Conservation (phyloP, 2,888 invertebrate species). For the Netelia virgata region DNA sequence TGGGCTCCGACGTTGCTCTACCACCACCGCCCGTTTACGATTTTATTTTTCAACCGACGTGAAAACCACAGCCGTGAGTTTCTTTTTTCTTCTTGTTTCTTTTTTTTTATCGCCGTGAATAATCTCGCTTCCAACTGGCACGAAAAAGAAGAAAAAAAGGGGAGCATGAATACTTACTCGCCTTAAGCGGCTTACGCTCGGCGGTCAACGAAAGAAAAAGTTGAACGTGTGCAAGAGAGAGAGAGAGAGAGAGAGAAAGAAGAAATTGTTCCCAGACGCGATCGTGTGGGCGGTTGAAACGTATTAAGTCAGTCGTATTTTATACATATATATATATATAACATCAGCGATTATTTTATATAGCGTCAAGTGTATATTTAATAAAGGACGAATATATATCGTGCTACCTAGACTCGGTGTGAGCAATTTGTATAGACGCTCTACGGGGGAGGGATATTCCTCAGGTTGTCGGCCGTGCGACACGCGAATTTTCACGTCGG, state of each 20-base stretch:
- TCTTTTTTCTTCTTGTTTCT: constrained; percentile 14
- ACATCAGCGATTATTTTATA: constrained; percentile 40
- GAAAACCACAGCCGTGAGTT: constrained; percentile 20
- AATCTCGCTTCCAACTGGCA: constrained; percentile 35
- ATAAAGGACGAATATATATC: constrained; percentile 44
- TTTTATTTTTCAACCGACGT: constrained; percentile 58
- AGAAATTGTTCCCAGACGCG: constrained; percentile 34
- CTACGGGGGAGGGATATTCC: constrained; percentile 29
- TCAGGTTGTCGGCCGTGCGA: constrained; percentile 58
- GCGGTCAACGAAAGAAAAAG: constrained; percentile 33
- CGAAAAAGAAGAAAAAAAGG: constrained; percentile 29
- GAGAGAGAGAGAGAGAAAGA: constrained; percentile 13
- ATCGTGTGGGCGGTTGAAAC: constrained; percentile 43
- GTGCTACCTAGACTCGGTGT: constrained; percentile 21
- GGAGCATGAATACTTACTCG: constrained; percentile 4
- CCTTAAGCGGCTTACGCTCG: neutral
- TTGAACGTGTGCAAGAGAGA: neutral
- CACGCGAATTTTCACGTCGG: constrained; percentile 50
- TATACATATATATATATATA: neutral
- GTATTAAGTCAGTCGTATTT: constrained; percentile 30
- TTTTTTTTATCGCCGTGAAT: constrained; percentile 37
- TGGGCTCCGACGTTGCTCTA: neutral
- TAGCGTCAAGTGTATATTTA: constrained; percentile 39
- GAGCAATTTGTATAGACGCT: constrained; percentile 28
- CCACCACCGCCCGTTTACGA: constrained; percentile 36